Evolutionary conservation across 2,797 vertebrate genomes (phyloP).

Genomic region (Astyanax mexicanus): DNA sequence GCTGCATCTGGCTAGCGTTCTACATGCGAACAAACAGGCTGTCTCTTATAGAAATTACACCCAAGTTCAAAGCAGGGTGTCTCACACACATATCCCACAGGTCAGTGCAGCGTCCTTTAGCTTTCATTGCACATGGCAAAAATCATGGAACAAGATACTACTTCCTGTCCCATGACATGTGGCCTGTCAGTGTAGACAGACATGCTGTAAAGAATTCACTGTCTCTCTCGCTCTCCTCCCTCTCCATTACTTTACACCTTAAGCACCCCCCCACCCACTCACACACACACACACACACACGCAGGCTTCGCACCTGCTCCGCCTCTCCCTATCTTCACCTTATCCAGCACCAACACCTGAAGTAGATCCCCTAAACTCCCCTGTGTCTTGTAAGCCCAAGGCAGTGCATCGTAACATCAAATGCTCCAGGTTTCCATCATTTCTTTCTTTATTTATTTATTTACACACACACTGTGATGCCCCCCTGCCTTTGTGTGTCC

Average conservation of each 20-base stretch:
- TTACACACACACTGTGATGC: not conserved
- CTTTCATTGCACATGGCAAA: no score
- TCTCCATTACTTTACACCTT: no score
- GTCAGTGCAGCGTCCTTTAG: no score
- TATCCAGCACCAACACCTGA: conserved; percentile 35
- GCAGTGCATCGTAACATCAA: conserved; percentile 80
- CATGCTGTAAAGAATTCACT: conserved; percentile 45
- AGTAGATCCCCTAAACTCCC: conserved; percentile 60
- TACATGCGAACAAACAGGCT: no score
- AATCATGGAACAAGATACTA: no score
- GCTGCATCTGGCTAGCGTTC: no score
- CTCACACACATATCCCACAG: no score
- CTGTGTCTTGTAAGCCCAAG: conserved; percentile 75
- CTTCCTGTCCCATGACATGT: no score
- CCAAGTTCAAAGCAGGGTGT: no score
- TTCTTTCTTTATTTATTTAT: conserved; percentile 75
- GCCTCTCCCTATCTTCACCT: conserved; percentile 16
- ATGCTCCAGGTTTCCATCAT: conserved; percentile 72
- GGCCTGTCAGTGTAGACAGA: no score
- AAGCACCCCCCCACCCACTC: no score
- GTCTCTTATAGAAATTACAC: no score
- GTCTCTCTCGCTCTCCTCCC: conserved; percentile 30
- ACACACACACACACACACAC: conserved; percentile 21
- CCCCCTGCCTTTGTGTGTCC: conserved; percentile 38
- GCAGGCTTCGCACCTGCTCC: not conserved